Conservation (phyloP, 2,797 vertebrate genomes). For the Sciurus carolinensis region DNA sequence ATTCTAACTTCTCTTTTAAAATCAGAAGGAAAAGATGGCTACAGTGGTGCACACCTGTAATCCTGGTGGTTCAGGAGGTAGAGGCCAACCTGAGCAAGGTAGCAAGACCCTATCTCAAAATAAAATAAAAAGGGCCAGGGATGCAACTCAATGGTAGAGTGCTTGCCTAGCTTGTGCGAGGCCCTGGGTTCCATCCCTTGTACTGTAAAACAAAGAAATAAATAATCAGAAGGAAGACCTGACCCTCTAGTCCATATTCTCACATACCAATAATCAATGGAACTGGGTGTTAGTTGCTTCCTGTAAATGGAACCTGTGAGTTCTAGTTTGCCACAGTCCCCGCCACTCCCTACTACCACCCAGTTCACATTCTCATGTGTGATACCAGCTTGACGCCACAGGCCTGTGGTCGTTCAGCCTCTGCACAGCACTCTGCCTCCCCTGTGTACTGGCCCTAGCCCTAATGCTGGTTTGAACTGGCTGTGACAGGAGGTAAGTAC, state of each 20-base stretch:
- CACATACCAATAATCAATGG: background rate
- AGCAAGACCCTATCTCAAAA: too few relatives aligned
- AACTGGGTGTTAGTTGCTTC: background rate
- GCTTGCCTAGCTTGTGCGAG: too few relatives aligned
- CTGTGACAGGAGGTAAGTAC: background rate
- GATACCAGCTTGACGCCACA: background rate
- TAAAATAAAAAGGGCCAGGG: too few relatives aligned
- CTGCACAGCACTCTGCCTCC: background rate
- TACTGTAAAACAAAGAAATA: too few relatives aligned
- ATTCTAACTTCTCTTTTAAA: slow-evolving; percentile 22
- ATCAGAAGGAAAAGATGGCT: background rate
- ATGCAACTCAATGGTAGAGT: too few relatives aligned
- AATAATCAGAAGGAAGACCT: background rate
- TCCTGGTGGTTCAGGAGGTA: too few relatives aligned
- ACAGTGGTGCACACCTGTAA: too few relatives aligned
- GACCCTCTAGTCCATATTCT: background rate
- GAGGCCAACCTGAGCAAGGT: too few relatives aligned
- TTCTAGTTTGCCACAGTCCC: background rate
- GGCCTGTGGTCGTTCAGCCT: background rate
- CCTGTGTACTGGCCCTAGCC: background rate
- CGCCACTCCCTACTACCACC: background rate
- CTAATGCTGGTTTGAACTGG: background rate
- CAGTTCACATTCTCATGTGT: background rate
- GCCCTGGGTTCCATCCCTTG: too few relatives aligned
- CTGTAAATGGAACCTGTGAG: background rate